Evolutionary conservation across 2,113 vertebrate species (phyloP).

Genomic region (Prunella fulvescens): DNA sequence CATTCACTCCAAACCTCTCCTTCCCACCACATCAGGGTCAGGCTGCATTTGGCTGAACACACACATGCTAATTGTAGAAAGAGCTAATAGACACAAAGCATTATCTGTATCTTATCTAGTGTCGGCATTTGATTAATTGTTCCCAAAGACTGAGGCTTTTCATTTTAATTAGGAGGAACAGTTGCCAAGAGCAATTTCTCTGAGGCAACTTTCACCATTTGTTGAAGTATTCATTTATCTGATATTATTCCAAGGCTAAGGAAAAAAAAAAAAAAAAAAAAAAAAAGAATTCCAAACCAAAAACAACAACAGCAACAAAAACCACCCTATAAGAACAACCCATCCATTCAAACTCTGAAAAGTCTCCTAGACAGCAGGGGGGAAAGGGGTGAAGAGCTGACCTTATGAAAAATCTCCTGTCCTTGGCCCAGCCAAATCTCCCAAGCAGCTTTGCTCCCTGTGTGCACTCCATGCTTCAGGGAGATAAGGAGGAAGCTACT

Average conservation of each 20-base stretch:
- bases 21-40: background rate
- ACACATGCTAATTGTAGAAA: background rate
- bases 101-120: conserved; percentile 40
- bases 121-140: conserved; percentile 16
- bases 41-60: background rate
- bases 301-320: background rate
- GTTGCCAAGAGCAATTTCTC: conserved; percentile 20
- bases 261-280: background rate
- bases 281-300: background rate
- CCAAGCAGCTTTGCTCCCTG: background rate
- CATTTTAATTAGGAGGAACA: conserved; percentile 32
- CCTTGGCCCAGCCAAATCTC: background rate
- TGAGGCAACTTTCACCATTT: background rate
- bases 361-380: background rate
- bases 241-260: background rate
- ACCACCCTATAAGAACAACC: background rate
- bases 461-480: background rate
- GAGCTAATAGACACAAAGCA: conserved; percentile 9
- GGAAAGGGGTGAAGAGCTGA: background rate
- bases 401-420: background rate
- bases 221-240: conserved; percentile 12
- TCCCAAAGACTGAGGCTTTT: conserved; percentile 25
- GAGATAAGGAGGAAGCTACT: background rate
- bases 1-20: background rate
- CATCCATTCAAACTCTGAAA: background rate